Evolutionary conservation across 2,797 vertebrate species (phyloP), one percentile per base, ranked within the genome.

Genomic region (Chloroceryle inda): DNA sequence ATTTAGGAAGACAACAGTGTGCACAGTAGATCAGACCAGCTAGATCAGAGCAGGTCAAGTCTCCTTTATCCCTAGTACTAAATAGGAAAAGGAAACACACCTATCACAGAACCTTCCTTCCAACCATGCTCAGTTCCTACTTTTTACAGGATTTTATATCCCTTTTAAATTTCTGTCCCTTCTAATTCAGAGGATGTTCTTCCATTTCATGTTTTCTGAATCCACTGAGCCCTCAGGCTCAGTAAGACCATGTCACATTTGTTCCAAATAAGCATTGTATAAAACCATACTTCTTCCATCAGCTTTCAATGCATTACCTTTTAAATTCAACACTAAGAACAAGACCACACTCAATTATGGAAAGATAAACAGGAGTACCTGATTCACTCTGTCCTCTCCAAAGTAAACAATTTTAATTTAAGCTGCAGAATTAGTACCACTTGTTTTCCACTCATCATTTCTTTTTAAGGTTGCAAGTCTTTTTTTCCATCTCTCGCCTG

Each of bases 241-340:
- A 83, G 50, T 18, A 71, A 76, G 69, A 83, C 19, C 44, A 74
- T 2, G n/a, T n/a, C 42, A 44, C 24, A 62, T 69, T 91, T 77
- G 40, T 75, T 77, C 68, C 61, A 80, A 67, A 74, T 12, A 82
- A 82, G 59, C 35, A 62, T 1, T 38, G 23, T 59, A 83, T 15
- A 86, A 91, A 92, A 55, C 1, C 13, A 45, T 10, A 73, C 18
- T 55, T 72, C 47, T 83, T 4, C 42, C 24, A 88, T 47, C 58
- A 81, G n/a, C 63, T 95, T 94, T 88, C 75, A 85, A 40, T 47
- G 15, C 38, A 61, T 12, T 83, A 42, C 17, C 47, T 91, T 94
- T 91, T 73, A 91, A 85, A 85, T 74, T 71, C 55, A 66, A 68
- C 42, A 77, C 21, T 27, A 86, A 97, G 72, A 85, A 64, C n/a